Evolutionary conservation across 2,797 vertebrate species (phyloP).

Genomic region (Neoniphon sammara): DNA sequence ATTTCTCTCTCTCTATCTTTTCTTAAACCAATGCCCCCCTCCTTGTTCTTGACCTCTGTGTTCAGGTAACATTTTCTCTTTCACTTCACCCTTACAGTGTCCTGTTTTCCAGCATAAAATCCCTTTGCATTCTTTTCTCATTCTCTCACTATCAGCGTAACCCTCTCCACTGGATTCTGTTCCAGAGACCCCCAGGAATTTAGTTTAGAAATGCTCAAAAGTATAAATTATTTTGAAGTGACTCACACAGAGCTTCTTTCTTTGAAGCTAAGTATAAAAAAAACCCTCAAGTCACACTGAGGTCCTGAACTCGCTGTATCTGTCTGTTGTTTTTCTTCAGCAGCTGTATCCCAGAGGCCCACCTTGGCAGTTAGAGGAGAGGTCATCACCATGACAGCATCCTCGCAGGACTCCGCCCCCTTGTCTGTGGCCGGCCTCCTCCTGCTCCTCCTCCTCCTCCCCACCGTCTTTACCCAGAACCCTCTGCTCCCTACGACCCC

Average conservation of each 20-base stretch:
- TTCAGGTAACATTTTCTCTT: slow-evolving; percentile 44
- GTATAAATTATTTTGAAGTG: slow-evolving; percentile 54
- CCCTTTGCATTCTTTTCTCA: slow-evolving; percentile 37
- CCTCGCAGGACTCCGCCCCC: slow-evolving; percentile 83
- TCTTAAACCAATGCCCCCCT: background rate
- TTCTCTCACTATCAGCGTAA: slow-evolving; percentile 2
- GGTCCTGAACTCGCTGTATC: slow-evolving; percentile 38
- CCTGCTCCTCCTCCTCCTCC: slow-evolving; percentile 83
- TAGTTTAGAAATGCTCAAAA: slow-evolving; percentile 33
- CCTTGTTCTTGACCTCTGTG: slow-evolving; percentile 20
- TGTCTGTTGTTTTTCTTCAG: slow-evolving; percentile 25
- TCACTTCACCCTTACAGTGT: slow-evolving; percentile 41
- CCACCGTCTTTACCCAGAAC: slow-evolving; percentile 63
- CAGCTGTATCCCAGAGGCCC: slow-evolving; percentile 86
- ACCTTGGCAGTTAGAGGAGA: slow-evolving; percentile 87
- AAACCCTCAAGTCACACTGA: slow-evolving; percentile 23
- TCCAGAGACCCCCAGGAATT: slow-evolving; percentile 45
- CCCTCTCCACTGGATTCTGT: slow-evolving; percentile 28
- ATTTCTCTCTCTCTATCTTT: background rate
- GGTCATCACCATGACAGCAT: slow-evolving; percentile 90
- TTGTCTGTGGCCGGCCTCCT: slow-evolving; percentile 86
- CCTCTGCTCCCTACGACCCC: slow-evolving; percentile 74
- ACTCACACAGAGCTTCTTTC: slow-evolving; percentile 38
- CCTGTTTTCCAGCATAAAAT: slow-evolving; percentile 35
- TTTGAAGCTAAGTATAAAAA: slow-evolving; percentile 55